Evolutionary conservation across 2,113 vertebrate genomes (phyloP).

Genomic region (Corythornis cristatus): DNA sequence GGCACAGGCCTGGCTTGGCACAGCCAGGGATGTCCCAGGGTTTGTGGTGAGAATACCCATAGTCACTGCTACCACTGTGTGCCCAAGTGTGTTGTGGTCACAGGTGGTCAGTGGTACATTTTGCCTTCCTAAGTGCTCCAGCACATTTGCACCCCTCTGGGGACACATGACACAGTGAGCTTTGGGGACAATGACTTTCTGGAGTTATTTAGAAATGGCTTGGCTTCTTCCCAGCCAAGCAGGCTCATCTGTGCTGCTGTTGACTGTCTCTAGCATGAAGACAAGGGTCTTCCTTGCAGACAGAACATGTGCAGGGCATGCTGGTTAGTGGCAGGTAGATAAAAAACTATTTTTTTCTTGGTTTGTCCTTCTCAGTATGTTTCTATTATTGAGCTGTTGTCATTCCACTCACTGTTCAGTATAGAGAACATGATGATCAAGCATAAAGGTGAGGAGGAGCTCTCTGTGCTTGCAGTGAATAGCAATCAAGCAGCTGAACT

Average conservation of each 20-base stretch:
- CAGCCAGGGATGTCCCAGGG: background rate
- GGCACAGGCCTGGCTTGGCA: background rate
- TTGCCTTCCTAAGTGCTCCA: background rate
- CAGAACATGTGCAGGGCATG: background rate
- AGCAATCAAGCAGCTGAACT: background rate
- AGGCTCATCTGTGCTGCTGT: background rate
- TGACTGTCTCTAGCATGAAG: background rate
- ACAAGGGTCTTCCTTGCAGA: background rate
- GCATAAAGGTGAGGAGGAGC: background rate
- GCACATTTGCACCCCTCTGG: background rate
- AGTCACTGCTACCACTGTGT: background rate
- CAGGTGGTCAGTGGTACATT: background rate
- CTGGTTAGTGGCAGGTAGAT: background rate
- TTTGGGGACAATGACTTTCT: background rate
- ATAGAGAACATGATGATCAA: background rate
- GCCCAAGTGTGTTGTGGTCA: background rate
- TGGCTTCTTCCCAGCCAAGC: background rate
- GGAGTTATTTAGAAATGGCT: background rate
- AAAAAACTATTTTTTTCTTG: background rate
- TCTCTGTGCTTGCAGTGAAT: background rate
- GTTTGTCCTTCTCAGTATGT: background rate
- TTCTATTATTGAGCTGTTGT: background rate
- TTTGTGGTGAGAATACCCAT: background rate
- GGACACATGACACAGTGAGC: background rate
- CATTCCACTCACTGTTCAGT: background rate